phyloP scores from a whole-genome alignment of 2,797 vertebrate genomes.

The Aphelocoma californica region DNA sequence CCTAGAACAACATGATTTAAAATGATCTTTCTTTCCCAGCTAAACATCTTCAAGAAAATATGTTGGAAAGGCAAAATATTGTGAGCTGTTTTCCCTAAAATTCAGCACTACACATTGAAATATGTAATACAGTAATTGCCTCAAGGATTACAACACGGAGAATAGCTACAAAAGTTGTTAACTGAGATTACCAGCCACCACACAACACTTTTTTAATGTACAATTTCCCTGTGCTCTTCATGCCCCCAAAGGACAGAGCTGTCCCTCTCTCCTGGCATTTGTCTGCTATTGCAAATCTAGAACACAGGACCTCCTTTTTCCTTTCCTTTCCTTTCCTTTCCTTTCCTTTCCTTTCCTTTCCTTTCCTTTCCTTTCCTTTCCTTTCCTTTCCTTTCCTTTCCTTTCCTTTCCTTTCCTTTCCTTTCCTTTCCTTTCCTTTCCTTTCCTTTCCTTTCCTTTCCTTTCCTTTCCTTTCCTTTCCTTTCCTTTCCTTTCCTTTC shows the following conservation, averaged over 20 bases:
- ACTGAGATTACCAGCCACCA: neutral
- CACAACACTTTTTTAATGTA: neutral
- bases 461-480: too few relatives aligned
- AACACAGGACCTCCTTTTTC: accelerated
- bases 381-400: too few relatives aligned
- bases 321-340: too few relatives aligned
- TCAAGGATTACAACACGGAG: neutral
- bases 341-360: too few relatives aligned
- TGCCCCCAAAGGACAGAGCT: neutral
- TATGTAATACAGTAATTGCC: neutral
- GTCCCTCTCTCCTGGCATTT: neutral
- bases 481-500: neutral
- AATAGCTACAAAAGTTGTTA: neutral
- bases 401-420: too few relatives aligned
- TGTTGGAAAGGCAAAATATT: neutral
- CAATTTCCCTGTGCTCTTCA: neutral
- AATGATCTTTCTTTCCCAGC: neutral
- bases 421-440: too few relatives aligned
- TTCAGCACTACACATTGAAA: neutral
- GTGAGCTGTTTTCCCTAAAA: neutral
- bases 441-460: too few relatives aligned
- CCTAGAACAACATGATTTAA: neutral
- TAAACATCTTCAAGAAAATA: neutral
- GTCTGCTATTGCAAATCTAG: neutral
- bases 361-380: neutral